Base-by-base conservation (phyloP, 2,113 vertebrate species). In the Bos taurus region DNA sequence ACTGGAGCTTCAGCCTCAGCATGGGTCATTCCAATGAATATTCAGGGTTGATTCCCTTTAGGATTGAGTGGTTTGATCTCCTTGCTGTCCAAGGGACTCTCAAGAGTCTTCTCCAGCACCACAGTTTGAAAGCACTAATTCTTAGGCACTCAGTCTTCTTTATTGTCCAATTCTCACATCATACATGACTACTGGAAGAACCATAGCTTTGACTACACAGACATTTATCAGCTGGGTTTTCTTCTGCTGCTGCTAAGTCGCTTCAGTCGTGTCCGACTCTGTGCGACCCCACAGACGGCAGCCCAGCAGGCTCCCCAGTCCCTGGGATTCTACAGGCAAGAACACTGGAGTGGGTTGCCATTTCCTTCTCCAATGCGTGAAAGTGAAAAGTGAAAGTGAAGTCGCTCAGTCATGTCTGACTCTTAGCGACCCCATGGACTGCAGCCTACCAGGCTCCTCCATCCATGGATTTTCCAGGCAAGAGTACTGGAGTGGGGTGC, bases 121-220 rank as follows among this genome's bases (percentile, higher is more conserved):
- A 43, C 3, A 43, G 36, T 77, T 43, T 77, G 36, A 43, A 74
- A 43, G 12, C 36, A 40, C 11, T 40, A 25, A 14, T 43, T 77
- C 36, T 43, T 26, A 25, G 11, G 5, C 0, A 0, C 36, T 77
- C 71, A 77, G 11, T 25, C 36, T 74, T 74, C 11, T 43, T 43
- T 26, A 43, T 13, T 74, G 71, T 74, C 71, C 71, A 77, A 0
- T 43, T 77, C 67, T 11, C n/a, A 71, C 64, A 40, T 71, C 67
- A 40, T 71, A 40, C 67, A 23, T 40, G 67, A 71, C 19, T 71
- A 13, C 2, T 23, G 67, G 17, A 71, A 71, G 67, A 71, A 71
- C 19, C 19, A 40, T 71, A 23, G n/a, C n/a, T 71, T 40, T 40
- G 19, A 40, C 19, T 40, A 40, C 17, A 23, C n/a, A 71, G 67